A percentile compares a stretch with the other conserved stretches of the same genome.
phyloP scores from a whole-genome alignment of 2,797 vertebrate species.

The Acrocephalus scirpaceus region DNA sequence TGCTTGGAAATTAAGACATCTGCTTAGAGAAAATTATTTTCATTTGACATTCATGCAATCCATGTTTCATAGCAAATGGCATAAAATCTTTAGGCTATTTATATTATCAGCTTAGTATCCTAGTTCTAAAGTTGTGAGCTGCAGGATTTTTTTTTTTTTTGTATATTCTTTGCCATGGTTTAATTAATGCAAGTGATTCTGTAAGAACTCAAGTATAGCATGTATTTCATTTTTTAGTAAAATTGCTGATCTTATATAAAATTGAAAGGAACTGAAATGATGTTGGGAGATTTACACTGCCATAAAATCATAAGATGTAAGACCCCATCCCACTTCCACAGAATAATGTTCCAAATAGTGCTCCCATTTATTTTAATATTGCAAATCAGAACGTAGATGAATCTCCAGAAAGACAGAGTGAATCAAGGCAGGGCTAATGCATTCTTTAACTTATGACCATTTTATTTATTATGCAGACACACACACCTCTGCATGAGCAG shows the following conservation, averaged over 20 bases:
- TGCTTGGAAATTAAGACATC: neutral
- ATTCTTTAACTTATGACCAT: neutral
- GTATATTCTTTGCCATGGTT: neutral
- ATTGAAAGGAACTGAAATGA: neutral
- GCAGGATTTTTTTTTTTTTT: neutral
- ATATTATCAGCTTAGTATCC: neutral
- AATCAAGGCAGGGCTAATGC: neutral
- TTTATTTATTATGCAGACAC: neutral
- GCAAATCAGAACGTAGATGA: neutral
- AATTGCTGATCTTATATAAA: neutral
- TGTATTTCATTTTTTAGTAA: neutral
- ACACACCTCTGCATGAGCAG: neutral
- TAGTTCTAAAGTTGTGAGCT: neutral
- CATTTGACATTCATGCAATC: neutral
- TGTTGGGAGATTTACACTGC: neutral
- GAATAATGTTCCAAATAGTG: neutral
- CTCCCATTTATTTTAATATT: neutral
- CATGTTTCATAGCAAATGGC: neutral
- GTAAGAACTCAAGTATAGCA: neutral
- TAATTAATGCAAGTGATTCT: neutral
- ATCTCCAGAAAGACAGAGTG: neutral
- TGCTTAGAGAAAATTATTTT: neutral
- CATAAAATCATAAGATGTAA: neutral
- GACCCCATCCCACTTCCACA: neutral
- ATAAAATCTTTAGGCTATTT: neutral